Percentiles rank a stretch among this genome's conserved stretches.
phyloP scores from a whole-genome alignment of 2,113 vertebrate species.

The Clinocottus analis region DNA sequence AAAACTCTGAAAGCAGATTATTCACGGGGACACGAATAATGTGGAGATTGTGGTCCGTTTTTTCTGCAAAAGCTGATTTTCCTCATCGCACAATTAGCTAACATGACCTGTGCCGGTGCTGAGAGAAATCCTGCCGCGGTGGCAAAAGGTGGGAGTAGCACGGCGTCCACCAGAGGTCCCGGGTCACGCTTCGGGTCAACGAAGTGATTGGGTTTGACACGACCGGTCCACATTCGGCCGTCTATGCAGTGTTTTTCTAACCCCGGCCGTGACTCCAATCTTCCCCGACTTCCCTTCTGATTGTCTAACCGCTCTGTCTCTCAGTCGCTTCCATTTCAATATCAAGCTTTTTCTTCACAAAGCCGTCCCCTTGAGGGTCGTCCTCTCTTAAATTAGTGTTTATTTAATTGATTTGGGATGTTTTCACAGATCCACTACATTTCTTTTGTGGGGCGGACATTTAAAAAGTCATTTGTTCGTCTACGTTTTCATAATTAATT shows the following conservation, averaged over 20 bases:
- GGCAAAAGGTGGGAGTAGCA: neutral
- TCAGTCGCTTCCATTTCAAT: neutral
- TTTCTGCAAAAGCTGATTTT: neutral
- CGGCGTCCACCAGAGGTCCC: neutral
- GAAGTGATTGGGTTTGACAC: neutral
- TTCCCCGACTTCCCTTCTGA: neutral
- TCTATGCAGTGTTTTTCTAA: neutral
- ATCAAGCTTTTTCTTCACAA: neutral
- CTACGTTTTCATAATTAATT: neutral
- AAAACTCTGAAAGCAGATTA: conserved; percentile 1
- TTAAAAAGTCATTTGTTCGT: neutral
- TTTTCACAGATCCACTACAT: neutral
- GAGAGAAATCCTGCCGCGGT: neutral
- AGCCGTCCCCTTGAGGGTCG: neutral
- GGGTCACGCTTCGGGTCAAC: neutral
- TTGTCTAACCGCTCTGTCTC: neutral
- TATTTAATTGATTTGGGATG: neutral
- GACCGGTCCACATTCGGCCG: neutral
- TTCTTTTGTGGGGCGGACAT: neutral
- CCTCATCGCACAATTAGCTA: neutral
- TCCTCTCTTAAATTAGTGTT: neutral
- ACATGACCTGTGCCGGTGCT: no score
- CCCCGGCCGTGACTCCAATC: neutral
- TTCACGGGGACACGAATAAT: neutral
- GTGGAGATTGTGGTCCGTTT: no score